Percentiles rank a stretch among this genome's conserved stretches.
Evolutionary conservation across 1,140 invertebrate genomes (phyloP).

Genomic region (Periplaneta americana): DNA sequence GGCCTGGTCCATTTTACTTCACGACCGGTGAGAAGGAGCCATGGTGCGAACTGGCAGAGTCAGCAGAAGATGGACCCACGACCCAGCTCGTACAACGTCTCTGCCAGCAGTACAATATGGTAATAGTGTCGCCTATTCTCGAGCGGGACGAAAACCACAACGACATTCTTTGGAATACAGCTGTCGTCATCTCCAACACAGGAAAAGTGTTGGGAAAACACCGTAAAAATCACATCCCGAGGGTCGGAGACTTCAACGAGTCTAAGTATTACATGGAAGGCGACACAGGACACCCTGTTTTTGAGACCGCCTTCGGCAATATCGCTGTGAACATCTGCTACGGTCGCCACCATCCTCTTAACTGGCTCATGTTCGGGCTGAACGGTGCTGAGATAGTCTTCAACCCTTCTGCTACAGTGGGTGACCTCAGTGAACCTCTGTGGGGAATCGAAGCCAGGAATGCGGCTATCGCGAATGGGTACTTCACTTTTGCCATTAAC

Average conservation of each 20-base stretch:
- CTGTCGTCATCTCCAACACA: slow-evolving; percentile 85
- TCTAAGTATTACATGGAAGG: slow-evolving; percentile 98
- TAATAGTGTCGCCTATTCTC: slow-evolving; percentile 93
- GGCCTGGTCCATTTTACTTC: slow-evolving; percentile 98
- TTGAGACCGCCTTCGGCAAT: slow-evolving; percentile 76
- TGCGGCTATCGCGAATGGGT: slow-evolving; percentile 96
- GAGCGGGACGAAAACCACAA: slow-evolving; percentile 84
- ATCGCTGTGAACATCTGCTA: slow-evolving; percentile 98
- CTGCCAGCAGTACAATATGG: slow-evolving; percentile 83
- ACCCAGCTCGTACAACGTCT: slow-evolving; percentile 76
- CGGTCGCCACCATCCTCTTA: slow-evolving; percentile 94
- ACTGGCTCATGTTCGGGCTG: slow-evolving; percentile 95
- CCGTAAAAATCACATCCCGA: slow-evolving; percentile 97
- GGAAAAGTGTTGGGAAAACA: slow-evolving; percentile 91
- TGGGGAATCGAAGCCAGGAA: slow-evolving; percentile 95
- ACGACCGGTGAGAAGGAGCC: slow-evolving; percentile 95
- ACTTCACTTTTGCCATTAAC: slow-evolving; percentile 93
- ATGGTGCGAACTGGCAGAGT: slow-evolving; percentile 97
- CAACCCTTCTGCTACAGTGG: slow-evolving; percentile 94
- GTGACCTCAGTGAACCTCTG: slow-evolving; percentile 80
- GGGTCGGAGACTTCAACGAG: slow-evolving; percentile 98
- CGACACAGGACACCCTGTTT: slow-evolving; percentile 92
- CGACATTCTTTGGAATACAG: slow-evolving; percentile 94
- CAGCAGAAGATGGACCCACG: slow-evolving; percentile 78
- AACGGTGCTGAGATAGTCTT: slow-evolving; percentile 99